Percentiles rank a stretch among this genome's conserved stretches.
Conservation (phyloP, 2,888 invertebrate genomes). For the Adelphocoris suturalis region DNA sequence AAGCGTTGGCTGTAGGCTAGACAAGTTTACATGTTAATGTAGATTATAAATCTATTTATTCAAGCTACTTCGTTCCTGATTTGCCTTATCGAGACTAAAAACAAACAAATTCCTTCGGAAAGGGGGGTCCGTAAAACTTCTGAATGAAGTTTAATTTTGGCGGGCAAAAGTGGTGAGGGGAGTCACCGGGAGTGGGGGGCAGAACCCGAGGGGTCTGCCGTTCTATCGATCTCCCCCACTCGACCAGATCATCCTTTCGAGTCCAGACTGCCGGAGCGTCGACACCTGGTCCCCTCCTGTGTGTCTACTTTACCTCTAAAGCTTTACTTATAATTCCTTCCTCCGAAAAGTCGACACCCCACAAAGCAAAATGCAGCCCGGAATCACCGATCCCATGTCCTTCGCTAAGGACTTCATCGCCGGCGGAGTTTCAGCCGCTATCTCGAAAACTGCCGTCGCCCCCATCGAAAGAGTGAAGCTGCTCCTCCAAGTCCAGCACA, state of each 20-base stretch:
- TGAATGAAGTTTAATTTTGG: slow-evolving; percentile 29
- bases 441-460: slow-evolving; percentile 96
- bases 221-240: slow-evolving; percentile 74
- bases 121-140: background rate
- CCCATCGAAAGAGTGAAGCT: slow-evolving; percentile 97
- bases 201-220: background rate
- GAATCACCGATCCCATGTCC: slow-evolving; percentile 87
- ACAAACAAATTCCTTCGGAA: background rate
- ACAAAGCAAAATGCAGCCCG: slow-evolving; percentile 78
- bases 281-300: slow-evolving; percentile 58
- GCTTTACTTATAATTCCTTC: background rate
- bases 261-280: slow-evolving; percentile 72
- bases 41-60: too few relatives aligned
- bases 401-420: slow-evolving; percentile 94
- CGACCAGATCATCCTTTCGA: slow-evolving; percentile 72
- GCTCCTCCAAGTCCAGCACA: slow-evolving; percentile 95
- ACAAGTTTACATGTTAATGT: too few relatives aligned
- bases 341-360: background rate
- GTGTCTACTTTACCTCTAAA: background rate
- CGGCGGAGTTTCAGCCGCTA: slow-evolving; percentile 94
- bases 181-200: background rate
- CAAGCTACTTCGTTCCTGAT: background rate
- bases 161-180: background rate
- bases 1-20: too few relatives aligned
- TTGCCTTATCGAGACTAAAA: background rate